Percentiles rank a stretch among this genome's conserved stretches.
These are phyloP conservation scores for Drosophila ficusphila DNA, from an alignment of 1,140 invertebrate species.

Conservation along the genomic window DNA sequence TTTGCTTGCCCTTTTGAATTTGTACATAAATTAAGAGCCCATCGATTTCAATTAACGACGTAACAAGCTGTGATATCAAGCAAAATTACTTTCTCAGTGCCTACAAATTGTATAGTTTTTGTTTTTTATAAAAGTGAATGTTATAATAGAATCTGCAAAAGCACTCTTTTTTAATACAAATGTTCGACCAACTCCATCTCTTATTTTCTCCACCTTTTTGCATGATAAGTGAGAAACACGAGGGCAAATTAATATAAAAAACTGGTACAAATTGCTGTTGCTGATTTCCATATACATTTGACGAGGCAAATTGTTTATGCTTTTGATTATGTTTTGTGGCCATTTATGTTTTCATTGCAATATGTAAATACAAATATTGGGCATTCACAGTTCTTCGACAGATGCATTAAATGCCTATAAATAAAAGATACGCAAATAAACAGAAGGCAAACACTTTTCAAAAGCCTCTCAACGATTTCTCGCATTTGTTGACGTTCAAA, in stretches of 20 bases:
- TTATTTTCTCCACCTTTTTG: conserved; percentile 7
- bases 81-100: too few relatives aligned
- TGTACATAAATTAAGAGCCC: too few relatives aligned
- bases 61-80: too few relatives aligned
- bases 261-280: conserved; percentile 12
- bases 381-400: conserved; percentile 21
- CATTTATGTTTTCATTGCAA: conserved; percentile 45
- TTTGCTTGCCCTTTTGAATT: too few relatives aligned
- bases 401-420: conserved; percentile 47
- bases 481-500: conserved; percentile 18
- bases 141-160: conserved; percentile 20
- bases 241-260: conserved; percentile 11
- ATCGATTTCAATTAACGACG: too few relatives aligned
- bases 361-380: conserved; percentile 42
- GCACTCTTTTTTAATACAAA: conserved; percentile 14
- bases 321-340: conserved; percentile 32
- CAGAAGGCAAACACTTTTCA: conserved; percentile 26
- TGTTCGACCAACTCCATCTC: background rate
- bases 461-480: conserved; percentile 29
- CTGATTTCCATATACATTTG: conserved; percentile 42
- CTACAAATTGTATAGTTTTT: background rate
- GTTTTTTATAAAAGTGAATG: background rate
- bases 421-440: conserved; percentile 36
- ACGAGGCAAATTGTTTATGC: conserved; percentile 22
- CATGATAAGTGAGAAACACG: conserved; percentile 11